Conservation (phyloP, 1,140 invertebrate genomes). For the Theocolax elegans region DNA sequence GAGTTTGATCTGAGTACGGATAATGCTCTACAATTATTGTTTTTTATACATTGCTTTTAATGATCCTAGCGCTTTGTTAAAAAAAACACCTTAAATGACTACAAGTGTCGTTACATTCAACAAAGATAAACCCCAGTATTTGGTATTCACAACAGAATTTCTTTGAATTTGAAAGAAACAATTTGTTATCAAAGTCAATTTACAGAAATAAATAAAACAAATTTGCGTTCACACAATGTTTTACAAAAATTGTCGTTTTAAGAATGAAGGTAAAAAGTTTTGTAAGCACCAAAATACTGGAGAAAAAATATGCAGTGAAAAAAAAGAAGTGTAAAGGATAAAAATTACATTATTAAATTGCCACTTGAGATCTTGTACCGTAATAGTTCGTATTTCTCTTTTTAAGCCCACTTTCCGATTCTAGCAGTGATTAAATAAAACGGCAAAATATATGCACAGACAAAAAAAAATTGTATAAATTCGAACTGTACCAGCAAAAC, state of each 20-base stretch:
- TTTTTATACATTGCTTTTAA: conserved; percentile 3
- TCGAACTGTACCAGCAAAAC: not conserved
- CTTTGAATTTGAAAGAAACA: not conserved
- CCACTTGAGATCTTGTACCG: conserved; percentile 41
- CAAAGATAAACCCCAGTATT: conserved; percentile 18
- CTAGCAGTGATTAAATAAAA: conserved; percentile 9
- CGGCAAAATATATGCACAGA: not conserved
- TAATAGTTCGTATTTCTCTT: conserved; percentile 39
- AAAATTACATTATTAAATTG: conserved; percentile 29
- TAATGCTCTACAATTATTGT: not conserved
- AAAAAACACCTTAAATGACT: conserved; percentile 15
- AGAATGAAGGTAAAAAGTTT: not conserved
- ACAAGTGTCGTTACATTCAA: conserved; percentile 12
- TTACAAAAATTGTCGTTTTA: conserved; percentile 1
- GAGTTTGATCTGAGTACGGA: not conserved
- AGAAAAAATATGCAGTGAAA: conserved; percentile 12
- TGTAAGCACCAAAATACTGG: conserved; percentile 31
- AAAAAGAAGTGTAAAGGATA: conserved; percentile 1
- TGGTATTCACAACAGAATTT: conserved; percentile 8
- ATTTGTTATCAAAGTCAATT: not conserved
- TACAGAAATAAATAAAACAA: not conserved
- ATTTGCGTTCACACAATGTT: not conserved
- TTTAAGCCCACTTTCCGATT: conserved; percentile 35
- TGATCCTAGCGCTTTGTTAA: not conserved
- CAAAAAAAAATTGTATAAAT: conserved; percentile 1